These are phyloP conservation scores for Athalia cordata DNA, from an alignment of 2,888 invertebrate species.

Conservation along the genomic window DNA sequence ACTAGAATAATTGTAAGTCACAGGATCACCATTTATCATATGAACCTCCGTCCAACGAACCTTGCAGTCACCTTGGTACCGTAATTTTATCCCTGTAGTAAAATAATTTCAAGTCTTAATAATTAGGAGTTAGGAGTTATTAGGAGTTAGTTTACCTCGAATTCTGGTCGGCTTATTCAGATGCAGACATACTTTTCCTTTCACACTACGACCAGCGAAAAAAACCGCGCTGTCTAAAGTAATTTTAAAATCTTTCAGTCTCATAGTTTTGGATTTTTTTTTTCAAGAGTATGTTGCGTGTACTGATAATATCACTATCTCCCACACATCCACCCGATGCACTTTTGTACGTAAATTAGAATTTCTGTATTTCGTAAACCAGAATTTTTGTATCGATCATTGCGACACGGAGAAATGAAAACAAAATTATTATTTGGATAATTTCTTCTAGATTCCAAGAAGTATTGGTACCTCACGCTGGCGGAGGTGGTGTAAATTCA, in stretches of 20 bases:
- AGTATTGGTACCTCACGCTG: too few relatives aligned
- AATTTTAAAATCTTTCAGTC: constrained; percentile 36
- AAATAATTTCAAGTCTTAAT: neutral
- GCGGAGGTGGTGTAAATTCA: neutral
- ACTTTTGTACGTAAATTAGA: too few relatives aligned
- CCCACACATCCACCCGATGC: too few relatives aligned
- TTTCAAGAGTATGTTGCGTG: neutral
- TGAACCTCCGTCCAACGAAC: constrained; percentile 26
- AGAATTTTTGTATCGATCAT: too few relatives aligned
- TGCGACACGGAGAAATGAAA: too few relatives aligned
- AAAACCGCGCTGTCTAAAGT: constrained; percentile 31
- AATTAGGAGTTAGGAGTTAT: too few relatives aligned
- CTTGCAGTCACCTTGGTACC: constrained; percentile 20
- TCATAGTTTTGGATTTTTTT: neutral
- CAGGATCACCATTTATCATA: constrained; percentile 35
- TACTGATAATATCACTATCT: neutral
- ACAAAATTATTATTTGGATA: too few relatives aligned
- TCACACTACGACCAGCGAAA: constrained; percentile 26
- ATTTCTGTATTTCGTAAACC: too few relatives aligned
- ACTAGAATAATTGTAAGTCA: constrained; percentile 15
- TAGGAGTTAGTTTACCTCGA: neutral
- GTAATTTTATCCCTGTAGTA: constrained; percentile 19
- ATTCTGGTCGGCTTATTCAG: constrained; percentile 33
- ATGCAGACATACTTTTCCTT: constrained; percentile 11
- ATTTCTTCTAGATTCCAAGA: too few relatives aligned